Evolutionary conservation across 2,797 vertebrate species (phyloP).

Genomic region (Iguana delicatissima): DNA sequence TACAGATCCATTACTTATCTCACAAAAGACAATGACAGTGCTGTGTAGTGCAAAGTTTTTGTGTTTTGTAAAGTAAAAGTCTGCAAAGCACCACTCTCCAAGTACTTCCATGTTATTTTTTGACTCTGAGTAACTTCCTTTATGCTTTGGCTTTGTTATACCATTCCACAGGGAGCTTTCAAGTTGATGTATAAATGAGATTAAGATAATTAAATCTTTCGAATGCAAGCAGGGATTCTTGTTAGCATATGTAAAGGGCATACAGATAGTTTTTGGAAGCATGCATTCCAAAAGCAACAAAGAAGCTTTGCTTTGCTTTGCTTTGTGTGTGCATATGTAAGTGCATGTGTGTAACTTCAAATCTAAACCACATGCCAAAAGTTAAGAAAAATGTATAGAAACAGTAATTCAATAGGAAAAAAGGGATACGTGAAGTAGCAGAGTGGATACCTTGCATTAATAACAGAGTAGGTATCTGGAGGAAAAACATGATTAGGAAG

Average conservation of each 20-base stretch:
- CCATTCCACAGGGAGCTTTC: conserved; percentile 1
- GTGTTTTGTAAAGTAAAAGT: conserved; percentile 39
- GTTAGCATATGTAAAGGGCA: neutral
- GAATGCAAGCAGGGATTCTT: neutral
- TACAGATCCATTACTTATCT: neutral
- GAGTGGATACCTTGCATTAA: conserved; percentile 45
- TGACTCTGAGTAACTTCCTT: neutral
- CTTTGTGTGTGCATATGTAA: conserved; percentile 12
- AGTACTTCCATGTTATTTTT: neutral
- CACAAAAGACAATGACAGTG: neutral
- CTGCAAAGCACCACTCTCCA: neutral
- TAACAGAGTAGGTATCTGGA: conserved; percentile 42
- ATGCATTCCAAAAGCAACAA: conserved; percentile 42
- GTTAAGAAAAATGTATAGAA: conserved; percentile 54
- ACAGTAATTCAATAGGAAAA: conserved; percentile 62
- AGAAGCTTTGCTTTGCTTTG: conserved; percentile 57
- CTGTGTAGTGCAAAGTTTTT: conserved; percentile 27
- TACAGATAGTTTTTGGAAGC: neutral
- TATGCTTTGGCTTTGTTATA: neutral
- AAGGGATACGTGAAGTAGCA: conserved; percentile 26
- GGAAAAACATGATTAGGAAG: conserved; percentile 40
- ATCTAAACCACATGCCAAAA: conserved; percentile 51
- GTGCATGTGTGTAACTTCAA: conserved; percentile 32
- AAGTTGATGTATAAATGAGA: conserved; percentile 6
- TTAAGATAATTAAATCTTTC: conserved; percentile 22